phyloP scores from a whole-genome alignment of 2,888 invertebrate species.

The Caenorhabditis japonica region DNA sequence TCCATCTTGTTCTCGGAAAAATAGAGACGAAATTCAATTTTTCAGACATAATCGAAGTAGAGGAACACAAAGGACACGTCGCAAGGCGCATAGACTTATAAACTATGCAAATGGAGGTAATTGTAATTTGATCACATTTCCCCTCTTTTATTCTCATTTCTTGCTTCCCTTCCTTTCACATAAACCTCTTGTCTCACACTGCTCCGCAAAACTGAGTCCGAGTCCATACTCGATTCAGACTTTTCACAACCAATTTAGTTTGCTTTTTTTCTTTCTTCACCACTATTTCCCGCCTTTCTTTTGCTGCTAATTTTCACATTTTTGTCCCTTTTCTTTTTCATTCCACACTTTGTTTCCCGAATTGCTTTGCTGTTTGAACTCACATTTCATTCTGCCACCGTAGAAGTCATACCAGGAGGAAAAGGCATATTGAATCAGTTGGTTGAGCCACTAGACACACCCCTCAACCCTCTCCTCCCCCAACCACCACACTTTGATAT shows the following conservation, averaged over 20 bases:
- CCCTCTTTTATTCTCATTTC: conserved; percentile 42
- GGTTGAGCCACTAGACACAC: no score
- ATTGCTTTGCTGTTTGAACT: conserved; percentile 12
- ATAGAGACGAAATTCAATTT: no score
- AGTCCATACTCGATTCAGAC: conserved; percentile 44
- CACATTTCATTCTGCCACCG: conserved; percentile 8
- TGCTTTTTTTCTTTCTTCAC: neutral
- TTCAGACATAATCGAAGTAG: conserved; percentile 36
- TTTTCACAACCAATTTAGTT: conserved; percentile 8
- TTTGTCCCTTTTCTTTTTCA: conserved; percentile 2
- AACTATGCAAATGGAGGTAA: conserved; percentile 62
- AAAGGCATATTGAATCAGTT: conserved; percentile 22
- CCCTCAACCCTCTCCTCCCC: no score
- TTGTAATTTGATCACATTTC: conserved; percentile 57
- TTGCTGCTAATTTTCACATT: conserved; percentile 6
- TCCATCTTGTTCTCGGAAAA: conserved; percentile 1
- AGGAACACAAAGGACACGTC: conserved; percentile 51
- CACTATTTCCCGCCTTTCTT: conserved; percentile 14
- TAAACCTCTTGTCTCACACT: conserved; percentile 31
- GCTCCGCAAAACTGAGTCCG: neutral
- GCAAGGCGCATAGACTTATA: conserved; percentile 52
- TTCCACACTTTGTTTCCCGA: no score
- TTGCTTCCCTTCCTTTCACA: conserved; percentile 11
- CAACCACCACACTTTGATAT: conserved; percentile 16
- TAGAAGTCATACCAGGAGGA: conserved; percentile 14